Percentiles rank a stretch among this genome's conserved stretches.
phyloP scores from a whole-genome alignment of 2,113 vertebrate species.

The Regulus satrapa region DNA sequence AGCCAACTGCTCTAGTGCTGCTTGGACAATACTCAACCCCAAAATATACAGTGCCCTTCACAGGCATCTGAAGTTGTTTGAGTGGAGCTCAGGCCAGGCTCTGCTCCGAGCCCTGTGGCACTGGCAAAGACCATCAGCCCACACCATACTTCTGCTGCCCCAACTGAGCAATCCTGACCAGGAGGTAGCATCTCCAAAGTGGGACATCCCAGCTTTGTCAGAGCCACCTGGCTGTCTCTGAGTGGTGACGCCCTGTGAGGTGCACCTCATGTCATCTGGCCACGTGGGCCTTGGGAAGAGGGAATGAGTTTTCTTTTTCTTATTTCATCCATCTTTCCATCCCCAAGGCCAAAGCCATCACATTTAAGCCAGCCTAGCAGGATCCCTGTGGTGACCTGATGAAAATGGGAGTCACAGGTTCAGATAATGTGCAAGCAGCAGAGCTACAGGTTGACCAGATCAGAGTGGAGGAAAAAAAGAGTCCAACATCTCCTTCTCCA shows the following conservation, averaged over 20 bases:
- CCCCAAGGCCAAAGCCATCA: background rate
- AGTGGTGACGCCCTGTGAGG: background rate
- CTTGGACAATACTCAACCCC: background rate
- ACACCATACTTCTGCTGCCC: rapidly evolving
- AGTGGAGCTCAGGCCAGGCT: background rate
- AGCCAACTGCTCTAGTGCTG: background rate
- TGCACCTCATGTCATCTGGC: rapidly evolving
- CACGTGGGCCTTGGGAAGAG: background rate
- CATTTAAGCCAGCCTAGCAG: background rate
- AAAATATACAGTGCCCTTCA: background rate
- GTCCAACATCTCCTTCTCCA: background rate
- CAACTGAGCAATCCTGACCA: background rate
- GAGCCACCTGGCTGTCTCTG: background rate
- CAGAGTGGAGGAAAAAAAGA: rapidly evolving
- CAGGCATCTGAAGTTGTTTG: background rate
- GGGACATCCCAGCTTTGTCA: background rate
- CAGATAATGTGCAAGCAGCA: background rate
- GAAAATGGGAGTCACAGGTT: background rate
- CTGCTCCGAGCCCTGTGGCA: rapidly evolving
- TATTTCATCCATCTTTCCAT: background rate
- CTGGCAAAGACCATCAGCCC: background rate
- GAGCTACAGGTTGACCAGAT: background rate
- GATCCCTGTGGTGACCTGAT: background rate
- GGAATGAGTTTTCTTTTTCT: background rate
- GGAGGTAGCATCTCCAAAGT: background rate